These are phyloP conservation scores for Aricia agestis DNA, from an alignment of 1,140 invertebrate genomes.

Conservation along the genomic window DNA sequence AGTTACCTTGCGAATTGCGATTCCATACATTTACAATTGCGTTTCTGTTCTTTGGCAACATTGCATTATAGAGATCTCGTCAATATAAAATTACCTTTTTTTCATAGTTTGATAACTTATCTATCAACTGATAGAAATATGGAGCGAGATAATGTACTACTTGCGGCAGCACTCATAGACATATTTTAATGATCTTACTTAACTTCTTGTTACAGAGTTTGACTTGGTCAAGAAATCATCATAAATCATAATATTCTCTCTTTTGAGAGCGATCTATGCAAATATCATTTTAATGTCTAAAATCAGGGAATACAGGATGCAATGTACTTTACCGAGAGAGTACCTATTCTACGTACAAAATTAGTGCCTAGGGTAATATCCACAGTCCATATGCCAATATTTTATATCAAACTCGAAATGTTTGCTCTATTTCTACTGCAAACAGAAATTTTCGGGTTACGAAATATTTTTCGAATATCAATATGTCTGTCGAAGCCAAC, in stretches of 20 bases:
- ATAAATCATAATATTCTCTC: too few relatives aligned
- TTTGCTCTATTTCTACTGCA: neutral
- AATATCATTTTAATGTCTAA: neutral
- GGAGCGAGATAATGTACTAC: too few relatives aligned
- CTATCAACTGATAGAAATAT: too few relatives aligned
- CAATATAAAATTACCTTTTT: too few relatives aligned
- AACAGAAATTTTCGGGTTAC: neutral
- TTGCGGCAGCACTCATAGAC: too few relatives aligned
- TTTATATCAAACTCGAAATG: neutral
- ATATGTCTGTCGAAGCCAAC: neutral
- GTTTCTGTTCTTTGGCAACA: neutral
- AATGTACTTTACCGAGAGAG: neutral
- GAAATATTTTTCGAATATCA: neutral
- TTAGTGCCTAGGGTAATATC: neutral
- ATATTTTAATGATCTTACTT: too few relatives aligned
- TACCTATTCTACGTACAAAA: neutral
- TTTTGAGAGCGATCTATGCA: too few relatives aligned
- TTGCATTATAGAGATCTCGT: too few relatives aligned
- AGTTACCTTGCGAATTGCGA: neutral
- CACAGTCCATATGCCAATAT: neutral
- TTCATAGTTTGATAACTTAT: too few relatives aligned
- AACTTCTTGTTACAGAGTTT: too few relatives aligned
- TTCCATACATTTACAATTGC: neutral
- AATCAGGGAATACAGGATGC: neutral
- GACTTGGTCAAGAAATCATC: too few relatives aligned